Base-by-base conservation (phyloP, 35 echinoderm and acorn worm genomes). In the Heliocidaris tuberculata region DNA sequence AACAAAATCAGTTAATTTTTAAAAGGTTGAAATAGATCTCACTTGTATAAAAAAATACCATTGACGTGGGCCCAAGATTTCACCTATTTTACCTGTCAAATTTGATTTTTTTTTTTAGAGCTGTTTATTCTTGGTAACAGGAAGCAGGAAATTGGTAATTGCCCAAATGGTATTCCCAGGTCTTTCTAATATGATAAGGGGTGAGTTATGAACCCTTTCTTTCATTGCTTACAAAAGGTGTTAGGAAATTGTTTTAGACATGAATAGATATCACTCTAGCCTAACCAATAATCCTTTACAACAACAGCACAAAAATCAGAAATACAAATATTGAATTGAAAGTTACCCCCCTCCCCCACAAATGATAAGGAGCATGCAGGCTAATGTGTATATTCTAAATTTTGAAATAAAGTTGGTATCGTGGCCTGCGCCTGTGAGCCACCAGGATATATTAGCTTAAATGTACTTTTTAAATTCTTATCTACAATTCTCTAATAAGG, bases 101-200 rank as follows among this genome's bases (percentile, higher is more conserved):
- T 78, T n/a, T 2, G 60, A 70, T 70, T 78, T 42, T 42, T 42
- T 42, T 42, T 42, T 42, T 78, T 78, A 89, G 47, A 48, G 32
- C 31, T 32, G 31, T 86, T 48, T 48, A 32, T 48, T 89, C 8
- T 48, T 89, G 17, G 31, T 24, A 32, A 89, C 87, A 89, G 87
- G 87, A 89, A 89, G 47, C 87, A 89, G 87, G 87, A 89, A 47
- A 89, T 89, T 89, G 87, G 87, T 89, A 89, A 89, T 89, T 89
- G 87, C 32, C 31, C 87, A 78, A 78, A 78, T 78, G 65, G 65
- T 78, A 19, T 78, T 78, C 65, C 65, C 65, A 78, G 65, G 65
- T 78, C 65, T 78, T 56, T 56, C 2, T 78, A n/a, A 78, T 78
- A 29, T 27, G 65, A 78, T 78, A 78, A 78, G 27, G 12, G 19